Conservation (phyloP, 2,888 invertebrate species). For the Scelioninae gen. 2 region DNA sequence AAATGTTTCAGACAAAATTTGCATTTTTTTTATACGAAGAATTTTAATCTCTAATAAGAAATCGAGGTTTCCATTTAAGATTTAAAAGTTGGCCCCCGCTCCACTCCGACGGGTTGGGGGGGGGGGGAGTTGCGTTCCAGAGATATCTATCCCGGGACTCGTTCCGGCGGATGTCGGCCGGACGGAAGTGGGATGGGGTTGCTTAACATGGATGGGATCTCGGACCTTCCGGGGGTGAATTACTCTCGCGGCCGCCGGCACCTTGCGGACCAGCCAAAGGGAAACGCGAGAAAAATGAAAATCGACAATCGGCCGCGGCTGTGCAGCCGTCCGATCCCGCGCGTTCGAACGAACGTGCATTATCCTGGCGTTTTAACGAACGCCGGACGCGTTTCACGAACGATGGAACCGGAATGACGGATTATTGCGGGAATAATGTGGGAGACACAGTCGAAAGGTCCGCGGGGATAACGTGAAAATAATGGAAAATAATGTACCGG, state of each 20-base stretch:
- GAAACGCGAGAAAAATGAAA: conserved; percentile 56
- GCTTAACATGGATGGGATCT: conserved; percentile 65
- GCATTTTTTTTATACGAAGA: too few species aligned
- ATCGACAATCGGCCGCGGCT: conserved; percentile 54
- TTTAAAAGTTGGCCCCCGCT: too few species aligned
- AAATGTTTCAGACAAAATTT: too few species aligned
- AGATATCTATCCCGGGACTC: conserved; percentile 65
- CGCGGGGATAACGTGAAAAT: too few species aligned
- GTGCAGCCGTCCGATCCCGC: conserved; percentile 41
- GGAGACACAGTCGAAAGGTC: too few species aligned
- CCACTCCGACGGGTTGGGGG: conserved; percentile 40
- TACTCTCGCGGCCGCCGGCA: conserved; percentile 64
- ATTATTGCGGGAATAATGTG: conserved; percentile 1
- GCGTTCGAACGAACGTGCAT: conserved; percentile 47
- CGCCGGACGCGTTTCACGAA: conserved; percentile 14
- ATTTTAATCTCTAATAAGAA: too few species aligned
- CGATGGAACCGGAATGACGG: conserved; percentile 9
- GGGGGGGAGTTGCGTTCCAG: conserved; percentile 62
- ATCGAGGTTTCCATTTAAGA: too few species aligned
- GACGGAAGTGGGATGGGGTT: conserved; percentile 66
- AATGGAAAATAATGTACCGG: too few species aligned
- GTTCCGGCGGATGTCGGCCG: conserved; percentile 62
- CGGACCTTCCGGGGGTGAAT: conserved; percentile 66
- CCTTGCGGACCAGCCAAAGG: conserved; percentile 58
- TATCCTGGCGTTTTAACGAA: conserved; percentile 44